Conservation (phyloP, 37 sponge, comb jelly and placozoan species). For the Sycon ciliatum region DNA sequence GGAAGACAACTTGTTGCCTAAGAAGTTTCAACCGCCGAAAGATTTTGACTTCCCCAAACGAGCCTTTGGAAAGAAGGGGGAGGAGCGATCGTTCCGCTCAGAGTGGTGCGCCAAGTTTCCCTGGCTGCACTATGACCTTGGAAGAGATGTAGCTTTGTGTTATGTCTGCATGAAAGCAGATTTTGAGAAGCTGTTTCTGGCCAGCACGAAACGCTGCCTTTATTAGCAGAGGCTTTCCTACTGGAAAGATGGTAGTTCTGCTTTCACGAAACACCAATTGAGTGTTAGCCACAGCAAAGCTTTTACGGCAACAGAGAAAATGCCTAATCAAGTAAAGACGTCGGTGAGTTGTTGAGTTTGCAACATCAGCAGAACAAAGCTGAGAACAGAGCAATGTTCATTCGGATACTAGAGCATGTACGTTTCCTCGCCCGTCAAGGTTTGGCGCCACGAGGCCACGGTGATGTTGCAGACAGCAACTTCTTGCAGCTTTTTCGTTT, state of each 20-base stretch:
- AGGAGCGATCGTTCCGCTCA: slow-evolving; percentile 28
- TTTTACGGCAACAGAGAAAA: slow-evolving; percentile 26
- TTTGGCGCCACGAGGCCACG: slow-evolving; percentile 45
- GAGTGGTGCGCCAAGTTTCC: slow-evolving; percentile 39
- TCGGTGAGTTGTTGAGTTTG: slow-evolving; percentile 40
- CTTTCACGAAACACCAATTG: slow-evolving; percentile 53
- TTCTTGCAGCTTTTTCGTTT: slow-evolving; percentile 43
- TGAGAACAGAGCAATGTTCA: slow-evolving; percentile 40
- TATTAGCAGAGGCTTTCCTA: slow-evolving; percentile 51
- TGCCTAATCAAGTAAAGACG: slow-evolving; percentile 33
- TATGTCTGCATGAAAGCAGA: slow-evolving; percentile 11
- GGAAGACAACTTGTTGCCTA: too few relatives aligned
- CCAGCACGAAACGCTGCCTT: slow-evolving; percentile 36
- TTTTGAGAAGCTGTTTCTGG: slow-evolving; percentile 6
- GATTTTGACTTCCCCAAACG: background rate
- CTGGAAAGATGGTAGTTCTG: slow-evolving; percentile 63
- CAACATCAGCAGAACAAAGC: slow-evolving; percentile 34
- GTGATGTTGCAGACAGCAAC: slow-evolving; percentile 41
- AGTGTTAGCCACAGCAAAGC: slow-evolving; percentile 65
- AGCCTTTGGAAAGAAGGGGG: slow-evolving; percentile 19
- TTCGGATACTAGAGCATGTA: slow-evolving; percentile 38
- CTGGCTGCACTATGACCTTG: slow-evolving; percentile 36
- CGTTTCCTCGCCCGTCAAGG: slow-evolving; percentile 64
- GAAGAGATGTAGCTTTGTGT: slow-evolving; percentile 1
- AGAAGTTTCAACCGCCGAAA: slow-evolving; percentile 25